Evolutionary conservation across 2,113 vertebrate genomes (phyloP).

Genomic region (Peromyscus leucopus): DNA sequence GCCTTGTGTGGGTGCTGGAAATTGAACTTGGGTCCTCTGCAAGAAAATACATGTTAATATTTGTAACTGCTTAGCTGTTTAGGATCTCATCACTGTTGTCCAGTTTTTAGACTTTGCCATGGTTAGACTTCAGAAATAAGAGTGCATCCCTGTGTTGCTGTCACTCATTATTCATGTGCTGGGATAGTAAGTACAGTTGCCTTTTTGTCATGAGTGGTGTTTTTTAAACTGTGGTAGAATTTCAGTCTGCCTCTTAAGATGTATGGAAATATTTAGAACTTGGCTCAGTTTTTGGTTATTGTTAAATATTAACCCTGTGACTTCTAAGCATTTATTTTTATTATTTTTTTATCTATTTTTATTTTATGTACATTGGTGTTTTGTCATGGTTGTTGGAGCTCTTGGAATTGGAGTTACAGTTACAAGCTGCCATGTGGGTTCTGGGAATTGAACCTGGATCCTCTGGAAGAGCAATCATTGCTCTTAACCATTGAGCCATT

Average conservation of each 20-base stretch:
- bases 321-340: constrained; percentile 53
- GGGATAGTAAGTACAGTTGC: constrained; percentile 59
- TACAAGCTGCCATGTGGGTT: no score
- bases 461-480: no score
- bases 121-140: constrained; percentile 77
- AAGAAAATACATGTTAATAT: neutral
- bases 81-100: constrained; percentile 75
- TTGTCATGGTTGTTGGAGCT: no score
- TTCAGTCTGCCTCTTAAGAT: constrained; percentile 66
- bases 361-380: no score
- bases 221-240: constrained; percentile 44
- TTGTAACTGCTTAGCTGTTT: neutral
- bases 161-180: constrained; percentile 70
- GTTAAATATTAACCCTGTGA: constrained; percentile 56
- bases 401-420: no score
- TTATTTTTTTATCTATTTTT: no score
- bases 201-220: constrained; percentile 72
- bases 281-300: constrained; percentile 61
- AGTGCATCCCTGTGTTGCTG: constrained; percentile 75
- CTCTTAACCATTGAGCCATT: no score
- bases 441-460: no score
- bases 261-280: constrained; percentile 61
- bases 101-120: constrained; percentile 74
- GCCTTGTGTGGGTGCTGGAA: neutral
- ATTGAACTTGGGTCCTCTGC: neutral